Conservation (phyloP, 2,888 invertebrate species). For the Eugnorisma glareosa region DNA sequence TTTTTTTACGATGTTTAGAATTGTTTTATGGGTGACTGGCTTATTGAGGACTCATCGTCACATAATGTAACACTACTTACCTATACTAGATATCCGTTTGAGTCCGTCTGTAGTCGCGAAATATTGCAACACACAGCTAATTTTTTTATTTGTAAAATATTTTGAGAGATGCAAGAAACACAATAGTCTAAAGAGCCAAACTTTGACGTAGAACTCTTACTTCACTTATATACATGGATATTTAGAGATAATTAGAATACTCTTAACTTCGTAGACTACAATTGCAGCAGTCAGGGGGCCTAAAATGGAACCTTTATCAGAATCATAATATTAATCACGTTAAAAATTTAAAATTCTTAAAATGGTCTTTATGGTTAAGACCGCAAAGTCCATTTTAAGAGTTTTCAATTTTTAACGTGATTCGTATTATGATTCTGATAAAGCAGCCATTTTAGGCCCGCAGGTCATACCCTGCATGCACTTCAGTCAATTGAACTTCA, state of each 20-base stretch:
- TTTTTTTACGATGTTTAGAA: too few relatives aligned
- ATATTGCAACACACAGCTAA: not conserved
- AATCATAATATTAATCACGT: too few relatives aligned
- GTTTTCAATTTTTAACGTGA: too few relatives aligned
- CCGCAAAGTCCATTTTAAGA: too few relatives aligned
- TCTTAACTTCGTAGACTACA: not conserved
- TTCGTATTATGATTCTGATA: too few relatives aligned
- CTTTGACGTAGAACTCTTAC: too few relatives aligned
- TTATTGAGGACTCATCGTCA: not conserved
- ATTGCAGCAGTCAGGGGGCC: slow-evolving; percentile 2
- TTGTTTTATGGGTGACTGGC: not conserved
- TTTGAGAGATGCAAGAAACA: not conserved
- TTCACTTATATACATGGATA: not conserved
- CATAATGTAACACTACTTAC: not conserved
- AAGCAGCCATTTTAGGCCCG: too few relatives aligned
- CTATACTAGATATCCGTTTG: not conserved
- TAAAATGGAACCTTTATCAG: too few relatives aligned
- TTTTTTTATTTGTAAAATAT: not conserved
- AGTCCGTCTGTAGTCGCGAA: not conserved
- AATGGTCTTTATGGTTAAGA: too few relatives aligned
- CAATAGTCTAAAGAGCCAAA: not conserved
- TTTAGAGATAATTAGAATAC: not conserved
- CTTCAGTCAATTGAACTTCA: slow-evolving; percentile 16
- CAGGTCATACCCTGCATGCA: slow-evolving; percentile 17
- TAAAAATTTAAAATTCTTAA: too few relatives aligned